Evolutionary conservation across 2,113 vertebrate genomes (phyloP).

Genomic region (Ardeotis arabs): DNA sequence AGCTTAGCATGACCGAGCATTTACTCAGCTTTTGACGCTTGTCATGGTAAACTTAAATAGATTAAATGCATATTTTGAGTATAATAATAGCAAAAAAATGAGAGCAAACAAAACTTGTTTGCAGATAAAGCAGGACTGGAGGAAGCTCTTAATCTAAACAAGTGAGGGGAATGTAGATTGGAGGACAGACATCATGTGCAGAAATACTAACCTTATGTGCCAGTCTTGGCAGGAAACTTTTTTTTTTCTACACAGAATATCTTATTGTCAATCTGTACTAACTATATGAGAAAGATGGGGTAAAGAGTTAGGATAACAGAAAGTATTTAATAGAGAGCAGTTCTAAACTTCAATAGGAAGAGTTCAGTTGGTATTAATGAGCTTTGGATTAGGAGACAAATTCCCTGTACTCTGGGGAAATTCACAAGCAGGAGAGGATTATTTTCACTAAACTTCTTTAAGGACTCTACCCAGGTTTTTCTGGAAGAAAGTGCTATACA

Average conservation of each 20-base stretch:
- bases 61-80: slow-evolving; percentile 56
- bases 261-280: not conserved
- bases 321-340: not conserved
- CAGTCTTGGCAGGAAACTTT: not conserved
- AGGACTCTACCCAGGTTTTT: not conserved
- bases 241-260: not conserved
- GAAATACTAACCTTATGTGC: not conserved
- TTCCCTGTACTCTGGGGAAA: not conserved
- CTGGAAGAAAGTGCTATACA: not conserved
- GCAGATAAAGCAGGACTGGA: not conserved
- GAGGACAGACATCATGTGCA: rapidly evolving
- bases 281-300: not conserved
- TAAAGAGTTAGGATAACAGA: not conserved
- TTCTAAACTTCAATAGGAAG: not conserved
- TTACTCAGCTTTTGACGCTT: slow-evolving; percentile 45
- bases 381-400: not conserved
- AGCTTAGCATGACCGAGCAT: slow-evolving; percentile 35
- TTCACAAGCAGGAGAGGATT: not conserved
- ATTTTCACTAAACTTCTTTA: not conserved
- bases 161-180: not conserved
- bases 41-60: not conserved
- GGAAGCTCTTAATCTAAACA: not conserved
- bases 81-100: not conserved
- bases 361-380: not conserved
- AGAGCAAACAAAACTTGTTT: not conserved